These are phyloP conservation scores for Lasioglossum oenotherae DNA, from an alignment of 2,888 invertebrate species.

Conservation along the genomic window DNA sequence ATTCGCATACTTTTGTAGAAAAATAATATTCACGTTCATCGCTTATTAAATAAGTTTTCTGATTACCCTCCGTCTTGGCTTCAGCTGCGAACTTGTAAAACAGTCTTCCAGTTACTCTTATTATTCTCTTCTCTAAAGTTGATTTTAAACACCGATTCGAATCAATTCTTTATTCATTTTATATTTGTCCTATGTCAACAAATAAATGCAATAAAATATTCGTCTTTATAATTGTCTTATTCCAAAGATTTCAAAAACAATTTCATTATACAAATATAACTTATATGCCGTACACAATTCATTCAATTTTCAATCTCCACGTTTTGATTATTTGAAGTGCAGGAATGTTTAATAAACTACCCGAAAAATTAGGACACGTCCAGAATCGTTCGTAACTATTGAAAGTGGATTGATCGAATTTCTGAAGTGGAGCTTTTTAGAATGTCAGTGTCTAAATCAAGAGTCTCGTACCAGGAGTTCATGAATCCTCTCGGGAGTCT, in stretches of 20 bases:
- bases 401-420: not conserved
- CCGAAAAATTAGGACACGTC: not conserved
- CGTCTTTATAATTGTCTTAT: not conserved
- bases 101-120: not conserved
- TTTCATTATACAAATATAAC: too few species aligned
- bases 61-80: not conserved
- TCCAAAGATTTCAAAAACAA: too few species aligned
- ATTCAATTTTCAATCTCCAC: not conserved
- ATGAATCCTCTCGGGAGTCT: slow-evolving; percentile 4
- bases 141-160: too few species aligned
- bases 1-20: not conserved
- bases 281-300: not conserved
- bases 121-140: not conserved
- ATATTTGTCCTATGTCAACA: too few species aligned
- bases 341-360: not conserved
- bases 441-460: not conserved
- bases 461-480: not conserved
- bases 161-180: too few species aligned
- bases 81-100: not conserved
- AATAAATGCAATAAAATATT: too few species aligned
- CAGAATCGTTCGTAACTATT: not conserved
- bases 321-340: not conserved
- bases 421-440: not conserved
- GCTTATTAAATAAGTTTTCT: not conserved
- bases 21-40: not conserved